Evolutionary conservation across 1,140 invertebrate genomes (phyloP).

Genomic region (Oryctes rhinoceros): DNA sequence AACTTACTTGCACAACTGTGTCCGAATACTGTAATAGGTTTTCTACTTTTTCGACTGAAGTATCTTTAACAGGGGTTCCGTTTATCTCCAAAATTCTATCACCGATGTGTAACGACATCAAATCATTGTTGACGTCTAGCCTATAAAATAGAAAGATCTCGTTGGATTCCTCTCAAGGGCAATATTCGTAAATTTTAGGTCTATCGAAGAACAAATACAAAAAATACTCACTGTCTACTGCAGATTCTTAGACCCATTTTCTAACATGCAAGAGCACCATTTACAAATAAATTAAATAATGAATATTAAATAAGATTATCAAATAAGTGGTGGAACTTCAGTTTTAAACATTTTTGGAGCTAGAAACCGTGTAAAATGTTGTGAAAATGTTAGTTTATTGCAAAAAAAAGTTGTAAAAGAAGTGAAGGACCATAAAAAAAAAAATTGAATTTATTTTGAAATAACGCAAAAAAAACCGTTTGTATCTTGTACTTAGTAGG

Average conservation of each 20-base stretch:
- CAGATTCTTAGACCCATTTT: conserved; percentile 18
- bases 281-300: background rate
- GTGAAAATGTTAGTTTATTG: background rate
- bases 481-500: too few species aligned
- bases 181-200: background rate
- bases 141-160: conserved; percentile 61
- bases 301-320: too few species aligned
- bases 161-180: background rate
- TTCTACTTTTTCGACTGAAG: conserved; percentile 79
- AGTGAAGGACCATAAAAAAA: too few species aligned
- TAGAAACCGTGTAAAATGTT: too few species aligned
- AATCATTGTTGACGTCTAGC: conserved; percentile 80
- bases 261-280: background rate
- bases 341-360: too few species aligned
- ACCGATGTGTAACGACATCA: conserved; percentile 87
- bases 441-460: too few species aligned
- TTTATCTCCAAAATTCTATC: conserved; percentile 93
- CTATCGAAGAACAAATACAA: background rate
- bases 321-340: too few species aligned
- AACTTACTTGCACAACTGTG: conserved; percentile 73
- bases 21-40: conserved; percentile 78
- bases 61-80: conserved; percentile 84
- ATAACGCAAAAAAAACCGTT: too few species aligned
- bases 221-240: conserved; percentile 8
- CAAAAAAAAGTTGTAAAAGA: background rate